Percentiles rank a stretch among this genome's conserved stretches.
These are phyloP conservation scores for Gambusia yucatana DNA, from an alignment of 2,797 vertebrate species.

Conservation along the genomic window DNA sequence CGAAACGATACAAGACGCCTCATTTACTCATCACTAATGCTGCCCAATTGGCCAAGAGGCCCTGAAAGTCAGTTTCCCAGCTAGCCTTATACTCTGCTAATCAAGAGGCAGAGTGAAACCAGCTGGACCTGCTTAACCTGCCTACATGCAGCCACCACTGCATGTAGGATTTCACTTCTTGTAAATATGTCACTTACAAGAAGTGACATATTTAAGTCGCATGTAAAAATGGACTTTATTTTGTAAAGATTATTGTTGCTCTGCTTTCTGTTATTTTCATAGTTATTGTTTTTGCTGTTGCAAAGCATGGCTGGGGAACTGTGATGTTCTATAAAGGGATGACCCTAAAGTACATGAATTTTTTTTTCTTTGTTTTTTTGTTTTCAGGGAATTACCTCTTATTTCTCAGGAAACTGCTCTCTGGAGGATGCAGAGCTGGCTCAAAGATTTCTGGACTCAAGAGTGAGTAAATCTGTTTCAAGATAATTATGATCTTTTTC, in stretches of 20 bases:
- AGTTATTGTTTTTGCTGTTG: not conserved
- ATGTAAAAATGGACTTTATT: not conserved
- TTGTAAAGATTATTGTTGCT: not conserved
- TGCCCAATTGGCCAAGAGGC: too few relatives aligned
- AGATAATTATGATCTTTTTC: not conserved
- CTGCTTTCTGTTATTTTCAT: not conserved
- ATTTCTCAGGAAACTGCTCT: constrained; percentile 91
- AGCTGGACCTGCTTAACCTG: too few relatives aligned
- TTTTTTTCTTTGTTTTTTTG: constrained; percentile 12
- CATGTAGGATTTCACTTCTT: too few relatives aligned
- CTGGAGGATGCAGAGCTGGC: constrained; percentile 90
- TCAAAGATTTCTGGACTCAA: constrained; percentile 91
- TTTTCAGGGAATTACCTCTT: constrained; percentile 88
- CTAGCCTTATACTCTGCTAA: too few relatives aligned
- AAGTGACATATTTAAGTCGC: not conserved
- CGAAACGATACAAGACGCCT: too few relatives aligned
- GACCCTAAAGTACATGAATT: not conserved
- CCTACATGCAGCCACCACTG: too few relatives aligned
- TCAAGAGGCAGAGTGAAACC: too few relatives aligned
- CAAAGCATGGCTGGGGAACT: not conserved
- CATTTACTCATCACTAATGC: too few relatives aligned
- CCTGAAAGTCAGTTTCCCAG: too few relatives aligned
- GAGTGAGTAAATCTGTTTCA: constrained; percentile 73
- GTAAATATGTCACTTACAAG: not conserved
- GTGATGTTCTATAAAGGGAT: not conserved